Conservation (phyloP, 2,888 invertebrate genomes). For the Cyaniris semiargus region DNA sequence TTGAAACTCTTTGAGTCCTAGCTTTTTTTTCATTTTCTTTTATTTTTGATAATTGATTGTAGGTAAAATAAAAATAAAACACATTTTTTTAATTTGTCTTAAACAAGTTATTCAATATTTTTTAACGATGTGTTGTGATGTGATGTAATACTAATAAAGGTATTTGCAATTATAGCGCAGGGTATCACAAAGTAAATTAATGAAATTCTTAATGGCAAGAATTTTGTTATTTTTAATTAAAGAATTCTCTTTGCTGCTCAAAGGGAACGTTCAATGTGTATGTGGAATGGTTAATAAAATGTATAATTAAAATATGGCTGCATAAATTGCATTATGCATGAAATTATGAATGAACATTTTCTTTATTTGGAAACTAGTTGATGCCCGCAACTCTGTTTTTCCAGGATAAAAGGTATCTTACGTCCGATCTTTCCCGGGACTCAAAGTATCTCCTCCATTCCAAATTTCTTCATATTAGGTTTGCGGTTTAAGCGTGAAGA, state of each 20-base stretch:
- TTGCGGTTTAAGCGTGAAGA: too few relatives aligned
- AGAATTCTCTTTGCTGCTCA: not conserved
- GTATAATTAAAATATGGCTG: not conserved
- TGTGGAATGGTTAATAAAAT: not conserved
- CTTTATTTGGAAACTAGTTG: not conserved
- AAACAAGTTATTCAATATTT: too few relatives aligned
- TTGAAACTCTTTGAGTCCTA: too few relatives aligned
- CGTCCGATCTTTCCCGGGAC: too few relatives aligned
- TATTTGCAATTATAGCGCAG: not conserved
- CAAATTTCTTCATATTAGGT: too few relatives aligned
- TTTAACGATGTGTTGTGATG: too few relatives aligned
- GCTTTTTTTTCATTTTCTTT: too few relatives aligned
- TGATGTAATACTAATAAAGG: not conserved
- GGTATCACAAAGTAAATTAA: not conserved
- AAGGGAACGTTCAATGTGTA: not conserved
- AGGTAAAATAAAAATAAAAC: too few relatives aligned
- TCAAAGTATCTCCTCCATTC: too few relatives aligned
- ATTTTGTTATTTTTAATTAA: constrained; percentile 9
- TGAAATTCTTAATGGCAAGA: constrained; percentile 5
- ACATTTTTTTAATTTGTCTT: too few relatives aligned
- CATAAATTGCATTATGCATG: not conserved
- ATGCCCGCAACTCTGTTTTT: not conserved
- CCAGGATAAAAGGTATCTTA: too few relatives aligned
- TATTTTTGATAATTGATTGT: too few relatives aligned
- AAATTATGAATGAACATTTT: not conserved